A percentile compares a stretch with the other conserved stretches of the same genome.
phyloP scores from a whole-genome alignment of 2,888 invertebrate genomes.

The Rhyacophila evoluta region DNA sequence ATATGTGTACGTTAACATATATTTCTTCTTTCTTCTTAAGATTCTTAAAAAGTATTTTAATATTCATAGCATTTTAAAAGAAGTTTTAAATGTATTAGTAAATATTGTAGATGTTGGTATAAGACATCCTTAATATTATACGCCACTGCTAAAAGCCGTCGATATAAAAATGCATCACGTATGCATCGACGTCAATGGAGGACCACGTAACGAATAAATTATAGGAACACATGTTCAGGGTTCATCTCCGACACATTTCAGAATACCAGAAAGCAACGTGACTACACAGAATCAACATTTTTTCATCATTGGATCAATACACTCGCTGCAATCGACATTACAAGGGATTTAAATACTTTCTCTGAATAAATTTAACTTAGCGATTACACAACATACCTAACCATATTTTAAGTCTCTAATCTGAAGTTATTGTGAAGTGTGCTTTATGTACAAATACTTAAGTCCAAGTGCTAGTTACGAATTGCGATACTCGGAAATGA shows the following conservation, averaged over 20 bases:
- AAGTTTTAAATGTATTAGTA: too few species aligned
- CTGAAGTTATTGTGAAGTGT: background rate
- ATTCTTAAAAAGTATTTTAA: too few species aligned
- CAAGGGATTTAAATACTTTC: constrained; percentile 2
- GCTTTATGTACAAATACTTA: background rate
- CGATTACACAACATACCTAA: background rate
- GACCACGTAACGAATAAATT: constrained; percentile 33
- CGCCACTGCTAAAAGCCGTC: background rate
- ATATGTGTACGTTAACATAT: too few species aligned
- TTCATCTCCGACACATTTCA: constrained; percentile 14
- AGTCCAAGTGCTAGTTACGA: too few species aligned
- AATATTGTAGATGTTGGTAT: too few species aligned
- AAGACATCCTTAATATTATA: background rate
- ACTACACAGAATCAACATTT: constrained; percentile 12
- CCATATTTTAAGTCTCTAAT: background rate
- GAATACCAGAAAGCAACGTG: constrained; percentile 15
- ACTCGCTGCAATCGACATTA: background rate
- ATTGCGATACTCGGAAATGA: too few species aligned
- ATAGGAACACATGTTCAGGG: constrained; percentile 34
- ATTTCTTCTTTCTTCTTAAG: too few species aligned
- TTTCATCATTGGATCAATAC: background rate
- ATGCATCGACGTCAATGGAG: background rate
- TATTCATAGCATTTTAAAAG: too few species aligned
- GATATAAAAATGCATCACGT: constrained; percentile 24
- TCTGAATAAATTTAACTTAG: constrained; percentile 22